Conservation (phyloP, 1,140 invertebrate species). For the Drosophila mauritiana region DNA sequence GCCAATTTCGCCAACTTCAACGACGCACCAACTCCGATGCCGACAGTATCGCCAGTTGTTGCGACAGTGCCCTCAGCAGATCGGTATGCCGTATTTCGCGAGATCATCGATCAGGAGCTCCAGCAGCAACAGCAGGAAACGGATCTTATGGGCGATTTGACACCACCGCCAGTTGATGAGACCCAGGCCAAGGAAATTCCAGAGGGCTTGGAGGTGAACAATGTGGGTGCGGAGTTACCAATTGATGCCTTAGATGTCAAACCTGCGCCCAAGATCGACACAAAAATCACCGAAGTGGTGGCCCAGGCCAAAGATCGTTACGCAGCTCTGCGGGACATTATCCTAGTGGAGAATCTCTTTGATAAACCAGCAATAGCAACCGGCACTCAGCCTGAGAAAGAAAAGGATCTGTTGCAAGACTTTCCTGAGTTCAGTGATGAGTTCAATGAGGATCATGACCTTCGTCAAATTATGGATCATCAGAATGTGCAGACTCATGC, state of each 20-base stretch:
- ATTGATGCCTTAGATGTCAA: constrained; percentile 37
- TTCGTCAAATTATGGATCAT: constrained; percentile 74
- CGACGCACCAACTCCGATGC: constrained; percentile 71
- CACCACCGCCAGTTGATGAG: constrained; percentile 52
- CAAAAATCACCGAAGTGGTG: constrained; percentile 85
- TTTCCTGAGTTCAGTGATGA: constrained; percentile 78
- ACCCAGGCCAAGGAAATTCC: constrained; percentile 23
- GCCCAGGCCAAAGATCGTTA: constrained; percentile 87
- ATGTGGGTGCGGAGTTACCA: constrained; percentile 15
- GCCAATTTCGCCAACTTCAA: constrained; percentile 88
- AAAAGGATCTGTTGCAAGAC: constrained; percentile 74
- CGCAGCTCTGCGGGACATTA: constrained; percentile 89
- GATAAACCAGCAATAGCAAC: constrained; percentile 84
- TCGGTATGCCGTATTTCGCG: constrained; percentile 93
- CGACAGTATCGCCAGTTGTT: constrained; percentile 41
- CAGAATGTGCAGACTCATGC: constrained; percentile 38
- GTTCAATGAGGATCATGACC: constrained; percentile 78
- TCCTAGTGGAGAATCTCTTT: constrained; percentile 86
- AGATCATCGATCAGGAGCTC: constrained; percentile 90
- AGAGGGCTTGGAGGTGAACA: constrained; percentile 18
- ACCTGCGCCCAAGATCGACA: constrained; percentile 74
- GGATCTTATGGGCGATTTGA: constrained; percentile 74
- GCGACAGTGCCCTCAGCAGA: constrained; percentile 86
- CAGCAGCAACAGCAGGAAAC: constrained; percentile 86
- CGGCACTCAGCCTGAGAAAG: constrained; percentile 37